Percentiles rank a stretch among this genome's conserved stretches.
phyloP scores from a whole-genome alignment of 2,888 invertebrate genomes.

The Bugula neritina region DNA sequence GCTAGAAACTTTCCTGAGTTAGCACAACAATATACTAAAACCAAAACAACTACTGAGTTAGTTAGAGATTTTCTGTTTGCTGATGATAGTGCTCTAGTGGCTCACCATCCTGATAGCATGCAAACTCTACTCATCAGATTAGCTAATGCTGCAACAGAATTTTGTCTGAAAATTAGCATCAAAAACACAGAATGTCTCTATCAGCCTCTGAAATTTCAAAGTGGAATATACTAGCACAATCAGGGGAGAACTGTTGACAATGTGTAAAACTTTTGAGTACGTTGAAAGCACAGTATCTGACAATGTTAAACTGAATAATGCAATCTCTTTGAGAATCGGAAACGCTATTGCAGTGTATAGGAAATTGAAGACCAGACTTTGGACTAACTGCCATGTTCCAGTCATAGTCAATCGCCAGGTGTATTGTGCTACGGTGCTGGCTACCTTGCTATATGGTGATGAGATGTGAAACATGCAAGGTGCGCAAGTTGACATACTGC shows the following conservation, averaged over 20 bases:
- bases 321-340: constrained; percentile 8
- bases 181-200: constrained; percentile 22
- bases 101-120: background rate
- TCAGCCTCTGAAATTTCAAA: constrained; percentile 4
- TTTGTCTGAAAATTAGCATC: background rate
- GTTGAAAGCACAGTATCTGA: constrained; percentile 20
- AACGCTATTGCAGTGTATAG: constrained; percentile 6
- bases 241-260: no score
- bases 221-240: background rate
- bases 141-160: background rate
- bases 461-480: no score
- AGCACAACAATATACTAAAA: no score
- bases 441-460: constrained; percentile 14
- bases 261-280: constrained; percentile 8
- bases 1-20: no score
- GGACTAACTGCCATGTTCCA: no score
- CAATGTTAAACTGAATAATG: constrained; percentile 13
- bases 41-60: no score
- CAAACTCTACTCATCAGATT: constrained; percentile 10
- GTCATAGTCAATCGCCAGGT: background rate
- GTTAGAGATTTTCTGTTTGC: no score
- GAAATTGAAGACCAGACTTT: constrained; percentile 1
- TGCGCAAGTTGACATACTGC: background rate
- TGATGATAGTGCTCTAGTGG: no score
- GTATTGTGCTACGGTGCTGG: no score